Base-by-base conservation (phyloP, 2,888 invertebrate species). In the Carabus problematicus region DNA sequence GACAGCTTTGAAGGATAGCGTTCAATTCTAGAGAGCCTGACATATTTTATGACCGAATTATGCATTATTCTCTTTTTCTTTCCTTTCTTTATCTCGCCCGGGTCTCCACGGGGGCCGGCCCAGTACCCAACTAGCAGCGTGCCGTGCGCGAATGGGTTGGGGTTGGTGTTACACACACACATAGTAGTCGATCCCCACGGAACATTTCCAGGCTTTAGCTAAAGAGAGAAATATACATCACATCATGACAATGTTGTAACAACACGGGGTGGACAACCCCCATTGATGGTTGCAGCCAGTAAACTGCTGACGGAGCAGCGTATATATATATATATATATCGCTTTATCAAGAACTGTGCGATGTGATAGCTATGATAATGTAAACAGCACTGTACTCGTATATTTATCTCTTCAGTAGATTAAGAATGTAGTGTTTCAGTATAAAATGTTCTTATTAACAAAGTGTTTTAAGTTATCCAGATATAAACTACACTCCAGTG, bases 11-110 rank as follows among this genome's bases (percentile, higher is more conserved):
- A 83, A 82, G 83, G 87, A 87, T 87, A 87, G 86, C 87, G 87
- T 87, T 88, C 88, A 87, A 87, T 88, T 87, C 87, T 85, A 84
- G 84, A 84, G 82, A 82, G 82, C 82, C 86, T 84, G 86, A 82
- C 82, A 87, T 87, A 87, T 87, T 87, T 88, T 87, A 87, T 85
- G 86, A 85, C 86, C 87, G 86, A 87, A 87, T 87, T 88, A 87
- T 87, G 83, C 82, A 81, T 82, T 81, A 81, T 42, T 59, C 59
- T 59, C 59, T 59, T 59, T 59, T 59, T 59, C 59, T 59, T 42
- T 59, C 59, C 42, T 56, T 56, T 39, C 56, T 56, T 56, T 56
- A 56, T 56, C 56, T 56, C 56, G 29, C 56, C 40, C 56, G 40
- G 29, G 56, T 56, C 56, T 56, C 56, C 29, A 56, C 12, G 29